Base-by-base conservation (phyloP, 2,113 vertebrate species). In the Malurus alboscapulatus region DNA sequence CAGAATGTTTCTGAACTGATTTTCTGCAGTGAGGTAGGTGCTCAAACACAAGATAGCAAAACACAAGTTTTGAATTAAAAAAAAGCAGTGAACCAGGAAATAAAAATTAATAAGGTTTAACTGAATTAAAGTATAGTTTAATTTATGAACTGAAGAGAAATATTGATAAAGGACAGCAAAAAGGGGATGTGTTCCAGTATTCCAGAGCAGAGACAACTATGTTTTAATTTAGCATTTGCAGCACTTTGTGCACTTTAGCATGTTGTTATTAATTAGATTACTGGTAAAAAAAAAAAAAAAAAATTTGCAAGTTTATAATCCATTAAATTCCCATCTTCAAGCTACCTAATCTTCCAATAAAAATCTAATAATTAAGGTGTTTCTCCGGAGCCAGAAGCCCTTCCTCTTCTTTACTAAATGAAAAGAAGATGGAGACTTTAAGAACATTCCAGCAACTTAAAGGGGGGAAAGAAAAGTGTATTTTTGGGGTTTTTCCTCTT, bases 101-200 rank as follows among this genome's bases (percentile, higher is more conserved):
- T 50, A 93, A 55, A 93, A 93, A 90, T 54, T 80, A 86, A 80
- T 83, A 54, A 71, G 6, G 18, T 91, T 92, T 87, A 85, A 80
- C 34, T 91, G 50, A 71, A 26, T 87, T 71, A 71, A 3, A 29
- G 3, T 30, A 61, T 14, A 76, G 20, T 47, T 26, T 17, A 84
- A 72, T 61, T 72, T 87, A 57, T 3, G 2, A 77, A 59, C 16
- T 57, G 21, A 76, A 79, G 29, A 84, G 22, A 63, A 82, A 51
- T 47, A 68, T 13, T 87, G 55, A 44, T 30, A 83, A 61, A 54
- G 7, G 18, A 88, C 73, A 82, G 8, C 4, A 82, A 84, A 38
- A 11, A 14, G 2, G 9, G 17, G 81, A 59, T 71, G 50, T 27
- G 9, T 53, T 48, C 6, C 6, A 32, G 1, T 53, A 80, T 65